Percentiles rank a stretch among this genome's conserved stretches.
These are phyloP conservation scores for Craseonycteris thonglongyai DNA, from an alignment of 2,113 vertebrate genomes.

Conservation along the genomic window DNA sequence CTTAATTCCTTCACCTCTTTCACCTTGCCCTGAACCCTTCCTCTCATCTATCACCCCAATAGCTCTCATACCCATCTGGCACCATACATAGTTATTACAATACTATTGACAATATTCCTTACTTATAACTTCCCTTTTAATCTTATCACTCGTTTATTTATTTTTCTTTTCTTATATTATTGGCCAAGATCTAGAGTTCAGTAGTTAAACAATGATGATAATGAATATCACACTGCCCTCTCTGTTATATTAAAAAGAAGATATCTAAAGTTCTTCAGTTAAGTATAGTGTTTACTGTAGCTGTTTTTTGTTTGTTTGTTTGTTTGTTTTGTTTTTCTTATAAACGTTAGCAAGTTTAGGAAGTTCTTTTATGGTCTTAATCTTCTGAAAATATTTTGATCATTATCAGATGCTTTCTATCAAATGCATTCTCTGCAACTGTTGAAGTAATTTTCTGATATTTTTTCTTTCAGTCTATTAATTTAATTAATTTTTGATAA, in stretches of 20 bases:
- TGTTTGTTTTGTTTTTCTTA: neutral
- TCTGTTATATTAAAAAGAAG: neutral
- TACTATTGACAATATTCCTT: no score
- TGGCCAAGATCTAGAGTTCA: neutral
- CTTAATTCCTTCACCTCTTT: no score
- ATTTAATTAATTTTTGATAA: neutral
- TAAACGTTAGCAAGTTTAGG: neutral
- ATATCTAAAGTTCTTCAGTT: neutral
- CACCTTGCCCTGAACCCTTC: no score
- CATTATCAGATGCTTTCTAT: neutral
- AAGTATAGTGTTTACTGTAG: neutral
- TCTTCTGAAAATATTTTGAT: neutral
- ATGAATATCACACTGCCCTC: neutral
- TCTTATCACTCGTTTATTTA: neutral
- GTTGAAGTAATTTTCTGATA: neutral
- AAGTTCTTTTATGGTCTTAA: neutral
- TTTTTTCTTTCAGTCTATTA: neutral
- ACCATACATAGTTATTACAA: no score
- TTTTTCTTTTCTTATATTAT: neutral
- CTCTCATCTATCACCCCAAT: no score
- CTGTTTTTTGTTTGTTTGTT: no score
- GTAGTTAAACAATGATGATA: neutral
- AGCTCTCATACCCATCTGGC: no score
- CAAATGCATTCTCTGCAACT: neutral
- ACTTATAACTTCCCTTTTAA: neutral